A percentile compares a stretch with the other conserved stretches of the same genome.
Conservation (phyloP, 1,140 invertebrate genomes). For the Sesamia nonagrioides region DNA sequence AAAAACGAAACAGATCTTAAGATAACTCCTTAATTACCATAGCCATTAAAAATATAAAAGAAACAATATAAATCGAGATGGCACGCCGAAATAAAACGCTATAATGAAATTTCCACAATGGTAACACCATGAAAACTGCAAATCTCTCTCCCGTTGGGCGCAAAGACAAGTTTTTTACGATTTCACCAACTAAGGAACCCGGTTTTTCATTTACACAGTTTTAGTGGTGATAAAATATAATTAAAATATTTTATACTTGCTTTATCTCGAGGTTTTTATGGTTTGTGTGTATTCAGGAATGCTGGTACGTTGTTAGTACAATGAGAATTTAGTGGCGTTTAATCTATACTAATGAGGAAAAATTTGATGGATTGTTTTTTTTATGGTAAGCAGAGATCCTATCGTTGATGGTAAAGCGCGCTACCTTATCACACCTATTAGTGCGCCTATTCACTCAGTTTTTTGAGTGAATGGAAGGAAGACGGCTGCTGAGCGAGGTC, state of each 20-base stretch:
- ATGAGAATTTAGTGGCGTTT: slow-evolving; percentile 23
- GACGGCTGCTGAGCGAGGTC: no score
- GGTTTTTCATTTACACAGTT: slow-evolving; percentile 85
- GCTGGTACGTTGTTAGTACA: slow-evolving; percentile 62
- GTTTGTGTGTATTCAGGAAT: slow-evolving; percentile 71
- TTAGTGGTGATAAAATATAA: slow-evolving; percentile 85
- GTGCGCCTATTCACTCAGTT: no score
- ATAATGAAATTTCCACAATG: slow-evolving; percentile 78
- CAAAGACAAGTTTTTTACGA: slow-evolving; percentile 83
- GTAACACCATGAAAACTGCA: slow-evolving; percentile 77
- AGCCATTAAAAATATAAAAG: slow-evolving; percentile 46
- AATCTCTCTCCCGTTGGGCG: slow-evolving; percentile 58
- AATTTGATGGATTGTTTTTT: no score
- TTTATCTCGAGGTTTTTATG: slow-evolving; percentile 77
- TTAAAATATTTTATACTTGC: slow-evolving; percentile 84
- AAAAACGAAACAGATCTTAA: slow-evolving; percentile 35
- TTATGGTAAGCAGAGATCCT: no score
- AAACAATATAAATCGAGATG: slow-evolving; percentile 57
- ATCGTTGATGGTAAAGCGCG: no score
- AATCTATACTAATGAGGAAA: neutral
- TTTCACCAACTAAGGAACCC: slow-evolving; percentile 77
- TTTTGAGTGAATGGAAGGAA: no score
- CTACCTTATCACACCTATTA: no score
- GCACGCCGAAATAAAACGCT: slow-evolving; percentile 26
- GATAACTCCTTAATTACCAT: slow-evolving; percentile 44